Base-by-base conservation (phyloP, 2,113 vertebrate genomes). In the Calonectris borealis region DNA sequence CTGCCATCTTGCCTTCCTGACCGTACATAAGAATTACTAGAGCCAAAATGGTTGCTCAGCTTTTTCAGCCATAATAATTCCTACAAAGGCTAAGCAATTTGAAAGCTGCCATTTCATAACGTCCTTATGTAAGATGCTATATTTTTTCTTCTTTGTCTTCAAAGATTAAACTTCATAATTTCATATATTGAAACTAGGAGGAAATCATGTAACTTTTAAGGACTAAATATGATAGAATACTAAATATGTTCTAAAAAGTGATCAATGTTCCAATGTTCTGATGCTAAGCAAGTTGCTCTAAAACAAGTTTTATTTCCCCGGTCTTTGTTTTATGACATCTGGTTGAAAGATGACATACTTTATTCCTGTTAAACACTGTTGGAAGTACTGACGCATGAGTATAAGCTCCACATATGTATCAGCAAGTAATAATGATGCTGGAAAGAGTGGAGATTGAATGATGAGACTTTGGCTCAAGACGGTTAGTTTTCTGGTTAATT, bases 61-160 rank as follows among this genome's bases (percentile, higher is more conserved):
- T 91, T 86, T 77, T 36, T 55, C 32, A 73, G 69, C 16, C 19
- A 20, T 26, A 60, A 18, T 32, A 69, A 70, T 48, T 70, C 49
- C 49, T 52, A 52, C 24, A 55, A 68, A 83, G 36, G 2, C 8
- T 52, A 31, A 85, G 24, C 27, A 77, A 12, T 31, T 21, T 64
- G 70, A 83, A 88, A 76, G 20, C 16, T 90, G 16, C 13, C 3
- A 12, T 60, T 61, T 72, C 27, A 9, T n/a, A 86, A 44, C 16
- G 58, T 22, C 25, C 0, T 0, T 18, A 71, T 18, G 6, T 16
- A 40, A 88, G 34, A 27, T 0, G 0, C 4, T 36, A 1, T 6
- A 2, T 27, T 54, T 72, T 86, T 55, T 36, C 16, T 46, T 34
- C 13, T 83, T 81, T 82, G 7, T 26, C 31, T 62, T 72, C 62